phyloP scores from a whole-genome alignment of 2,113 vertebrate species.

The Zosterops borbonicus region DNA sequence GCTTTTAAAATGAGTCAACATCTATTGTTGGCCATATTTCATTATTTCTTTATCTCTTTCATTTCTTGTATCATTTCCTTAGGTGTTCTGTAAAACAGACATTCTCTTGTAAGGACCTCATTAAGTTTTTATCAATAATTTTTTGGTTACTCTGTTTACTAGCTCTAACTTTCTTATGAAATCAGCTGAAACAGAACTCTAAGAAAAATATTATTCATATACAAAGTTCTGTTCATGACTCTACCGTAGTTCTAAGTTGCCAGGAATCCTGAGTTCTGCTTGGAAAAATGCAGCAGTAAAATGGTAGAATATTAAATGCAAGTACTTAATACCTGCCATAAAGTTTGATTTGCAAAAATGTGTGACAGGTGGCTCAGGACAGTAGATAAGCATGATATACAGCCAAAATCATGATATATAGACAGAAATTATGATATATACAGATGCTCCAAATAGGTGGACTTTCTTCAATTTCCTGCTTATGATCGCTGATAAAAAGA shows the following conservation, averaged over 20 bases:
- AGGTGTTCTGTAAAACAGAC: fast-evolving
- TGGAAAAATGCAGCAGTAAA: background rate
- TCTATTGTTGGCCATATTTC: background rate
- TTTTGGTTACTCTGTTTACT: background rate
- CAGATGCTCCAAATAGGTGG: background rate
- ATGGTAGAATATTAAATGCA: background rate
- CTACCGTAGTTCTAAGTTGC: background rate
- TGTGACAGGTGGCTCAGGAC: background rate
- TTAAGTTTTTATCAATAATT: background rate
- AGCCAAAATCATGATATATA: background rate
- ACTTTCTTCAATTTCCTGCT: background rate
- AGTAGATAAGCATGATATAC: background rate
- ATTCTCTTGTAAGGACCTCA: background rate
- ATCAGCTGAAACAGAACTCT: background rate
- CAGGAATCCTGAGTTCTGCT: background rate
- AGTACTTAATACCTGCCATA: background rate
- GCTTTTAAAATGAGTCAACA: background rate
- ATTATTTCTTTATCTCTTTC: background rate
- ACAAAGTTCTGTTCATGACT: background rate
- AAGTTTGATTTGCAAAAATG: background rate
- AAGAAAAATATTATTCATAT: background rate
- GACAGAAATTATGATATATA: background rate
- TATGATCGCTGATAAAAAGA: background rate
- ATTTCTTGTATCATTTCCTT: background rate
- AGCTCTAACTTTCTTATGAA: background rate